A percentile compares a stretch with the other conserved stretches of the same genome.
phyloP scores from a whole-genome alignment of 2,113 vertebrate species.

The Periophthalmodon schlosseri region DNA sequence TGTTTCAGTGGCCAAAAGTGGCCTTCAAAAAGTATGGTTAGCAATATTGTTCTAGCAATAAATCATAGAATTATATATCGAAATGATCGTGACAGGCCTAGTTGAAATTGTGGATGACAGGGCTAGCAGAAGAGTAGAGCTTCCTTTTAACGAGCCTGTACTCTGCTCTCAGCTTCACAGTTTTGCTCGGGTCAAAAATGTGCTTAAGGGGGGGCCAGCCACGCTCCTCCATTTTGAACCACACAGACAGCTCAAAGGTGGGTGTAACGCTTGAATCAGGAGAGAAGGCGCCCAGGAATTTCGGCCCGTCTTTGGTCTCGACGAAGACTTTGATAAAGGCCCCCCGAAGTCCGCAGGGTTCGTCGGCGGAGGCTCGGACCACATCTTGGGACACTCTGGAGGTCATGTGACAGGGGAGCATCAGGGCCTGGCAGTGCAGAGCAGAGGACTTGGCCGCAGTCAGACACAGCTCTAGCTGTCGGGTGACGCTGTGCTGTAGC shows the following conservation, averaged over 20 bases:
- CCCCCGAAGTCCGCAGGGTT: conserved; percentile 79
- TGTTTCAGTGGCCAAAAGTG: too few species aligned
- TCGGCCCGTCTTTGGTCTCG: conserved; percentile 57
- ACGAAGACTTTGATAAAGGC: conserved; percentile 72
- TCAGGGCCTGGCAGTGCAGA: conserved; percentile 72
- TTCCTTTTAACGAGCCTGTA: conserved; percentile 80
- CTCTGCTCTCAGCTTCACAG: conserved; percentile 73
- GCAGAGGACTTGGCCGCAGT: conserved; percentile 68
- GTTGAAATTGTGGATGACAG: conserved; percentile 69
- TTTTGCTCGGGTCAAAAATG: conserved; percentile 66
- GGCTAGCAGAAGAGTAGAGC: conserved; percentile 80
- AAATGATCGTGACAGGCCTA: neutral
- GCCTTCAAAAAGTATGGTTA: neutral
- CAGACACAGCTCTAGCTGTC: conserved; percentile 69
- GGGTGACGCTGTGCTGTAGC: conserved; percentile 61
- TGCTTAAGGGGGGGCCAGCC: conserved; percentile 68
- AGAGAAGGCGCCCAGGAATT: conserved; percentile 59
- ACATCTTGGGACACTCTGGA: conserved; percentile 65
- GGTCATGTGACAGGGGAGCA: conserved; percentile 73
- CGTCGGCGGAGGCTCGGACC: conserved; percentile 58
- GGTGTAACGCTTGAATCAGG: conserved; percentile 65
- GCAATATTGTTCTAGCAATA: neutral
- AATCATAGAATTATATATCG: too few species aligned
- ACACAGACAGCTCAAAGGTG: conserved; percentile 78
- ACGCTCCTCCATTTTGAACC: conserved; percentile 58